phyloP scores from a whole-genome alignment of 2,888 invertebrate species.

The Nemurella pictetii region DNA sequence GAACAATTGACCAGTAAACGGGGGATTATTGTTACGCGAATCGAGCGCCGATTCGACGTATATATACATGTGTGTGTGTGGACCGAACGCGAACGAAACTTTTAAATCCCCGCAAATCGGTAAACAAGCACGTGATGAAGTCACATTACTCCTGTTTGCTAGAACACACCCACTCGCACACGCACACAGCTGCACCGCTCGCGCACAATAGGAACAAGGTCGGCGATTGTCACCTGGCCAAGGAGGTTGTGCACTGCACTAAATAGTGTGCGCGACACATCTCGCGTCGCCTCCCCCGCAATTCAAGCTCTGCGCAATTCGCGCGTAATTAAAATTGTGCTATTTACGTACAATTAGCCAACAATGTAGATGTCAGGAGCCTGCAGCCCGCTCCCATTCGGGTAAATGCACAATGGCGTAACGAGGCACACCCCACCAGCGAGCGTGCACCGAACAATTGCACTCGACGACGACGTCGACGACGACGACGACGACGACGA shows the following conservation, averaged over 20 bases:
- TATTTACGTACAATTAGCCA: neutral
- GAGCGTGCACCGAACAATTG: neutral
- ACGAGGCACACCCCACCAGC: neutral
- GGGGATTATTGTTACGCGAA: neutral
- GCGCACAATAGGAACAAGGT: too few relatives aligned
- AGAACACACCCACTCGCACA: neutral
- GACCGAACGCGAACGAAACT: too few relatives aligned
- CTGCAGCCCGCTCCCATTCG: neutral
- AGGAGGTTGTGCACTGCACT: too few relatives aligned
- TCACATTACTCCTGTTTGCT: neutral
- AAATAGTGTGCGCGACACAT: too few relatives aligned
- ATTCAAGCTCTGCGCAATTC: neutral
- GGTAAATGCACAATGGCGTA: neutral
- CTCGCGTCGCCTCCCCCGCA: neutral
- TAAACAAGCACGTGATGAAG: neutral
- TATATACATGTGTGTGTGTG: too few relatives aligned
- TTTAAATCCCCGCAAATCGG: neutral
- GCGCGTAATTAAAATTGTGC: neutral
- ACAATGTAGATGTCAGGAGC: neutral
- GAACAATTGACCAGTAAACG: neutral
- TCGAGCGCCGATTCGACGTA: too few relatives aligned
- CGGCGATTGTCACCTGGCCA: too few relatives aligned
- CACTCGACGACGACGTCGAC: neutral
- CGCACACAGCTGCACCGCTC: neutral
- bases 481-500: too few relatives aligned